Evolutionary conservation across 1,140 invertebrate species (phyloP).

Genomic region (Diachasmimorpha longicaudata): DNA sequence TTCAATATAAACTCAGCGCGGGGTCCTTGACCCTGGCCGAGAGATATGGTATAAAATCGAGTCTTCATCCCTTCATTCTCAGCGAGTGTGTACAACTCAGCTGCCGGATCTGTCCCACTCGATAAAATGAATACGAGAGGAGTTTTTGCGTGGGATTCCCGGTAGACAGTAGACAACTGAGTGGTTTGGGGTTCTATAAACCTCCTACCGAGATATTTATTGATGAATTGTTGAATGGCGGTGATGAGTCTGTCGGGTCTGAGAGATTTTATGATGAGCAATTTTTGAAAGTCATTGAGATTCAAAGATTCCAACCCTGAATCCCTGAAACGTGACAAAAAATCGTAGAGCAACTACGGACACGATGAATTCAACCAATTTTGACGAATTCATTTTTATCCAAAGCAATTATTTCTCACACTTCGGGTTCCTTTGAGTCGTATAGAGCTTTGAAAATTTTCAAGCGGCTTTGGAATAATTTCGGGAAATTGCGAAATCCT

Average conservation of each 20-base stretch:
- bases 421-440: constrained; percentile 65
- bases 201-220: constrained; percentile 66
- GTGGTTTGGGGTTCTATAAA: constrained; percentile 74
- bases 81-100: constrained; percentile 69
- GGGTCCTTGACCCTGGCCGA: constrained; percentile 76
- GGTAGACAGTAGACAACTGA: constrained; percentile 68
- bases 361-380: too few species aligned
- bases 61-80: constrained; percentile 67
- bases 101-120: constrained; percentile 74
- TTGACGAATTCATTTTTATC: too few species aligned
- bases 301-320: constrained; percentile 28
- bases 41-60: constrained; percentile 70
- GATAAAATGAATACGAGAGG: constrained; percentile 77
- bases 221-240: constrained; percentile 71
- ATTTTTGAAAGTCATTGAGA: constrained; percentile 66
- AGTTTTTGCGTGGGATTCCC: constrained; percentile 68
- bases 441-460: constrained; percentile 67
- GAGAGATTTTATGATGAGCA: constrained; percentile 75
- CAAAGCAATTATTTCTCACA: too few species aligned
- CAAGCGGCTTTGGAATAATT: constrained; percentile 58
- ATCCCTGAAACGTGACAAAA: constrained; percentile 29
- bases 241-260: constrained; percentile 77
- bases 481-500: constrained; percentile 61
- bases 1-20: constrained; percentile 70
- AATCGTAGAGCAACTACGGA: too few species aligned